Percentiles rank a stretch among this genome's conserved stretches.
Conservation (phyloP, 2,113 vertebrate species). For the Phyllostomus discolor region DNA sequence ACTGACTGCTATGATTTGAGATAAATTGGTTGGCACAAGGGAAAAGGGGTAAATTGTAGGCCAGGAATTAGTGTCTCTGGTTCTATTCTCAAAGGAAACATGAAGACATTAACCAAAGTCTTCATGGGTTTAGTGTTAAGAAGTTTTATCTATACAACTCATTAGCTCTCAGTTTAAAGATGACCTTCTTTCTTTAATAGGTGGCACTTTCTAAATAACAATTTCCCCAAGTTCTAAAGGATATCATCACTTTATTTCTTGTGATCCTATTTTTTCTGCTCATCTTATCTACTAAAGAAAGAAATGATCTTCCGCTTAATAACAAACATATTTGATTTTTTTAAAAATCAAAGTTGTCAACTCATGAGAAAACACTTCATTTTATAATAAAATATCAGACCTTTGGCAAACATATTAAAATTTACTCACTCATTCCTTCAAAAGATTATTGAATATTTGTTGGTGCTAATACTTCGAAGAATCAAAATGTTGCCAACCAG, state of each 20-base stretch:
- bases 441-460: background rate
- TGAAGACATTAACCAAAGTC: background rate
- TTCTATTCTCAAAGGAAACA: background rate
- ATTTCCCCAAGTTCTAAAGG: background rate
- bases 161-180: background rate
- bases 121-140: background rate
- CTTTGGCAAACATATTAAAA: background rate
- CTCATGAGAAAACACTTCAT: background rate
- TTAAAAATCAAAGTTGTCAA: background rate
- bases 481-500: background rate
- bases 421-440: background rate
- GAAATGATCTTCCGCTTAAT: background rate
- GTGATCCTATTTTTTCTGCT: background rate
- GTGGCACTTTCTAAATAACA: background rate
- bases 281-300: background rate
- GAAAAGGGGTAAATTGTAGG: background rate
- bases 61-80: background rate
- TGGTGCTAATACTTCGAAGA: background rate
- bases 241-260: background rate
- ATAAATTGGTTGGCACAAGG: background rate
- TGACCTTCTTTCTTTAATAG: background rate
- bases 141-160: too few species aligned
- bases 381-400: background rate
- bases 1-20: background rate
- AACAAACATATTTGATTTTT: background rate